These are phyloP conservation scores for Caerostris darwini DNA, from an alignment of 1,140 invertebrate species.

Conservation along the genomic window DNA sequence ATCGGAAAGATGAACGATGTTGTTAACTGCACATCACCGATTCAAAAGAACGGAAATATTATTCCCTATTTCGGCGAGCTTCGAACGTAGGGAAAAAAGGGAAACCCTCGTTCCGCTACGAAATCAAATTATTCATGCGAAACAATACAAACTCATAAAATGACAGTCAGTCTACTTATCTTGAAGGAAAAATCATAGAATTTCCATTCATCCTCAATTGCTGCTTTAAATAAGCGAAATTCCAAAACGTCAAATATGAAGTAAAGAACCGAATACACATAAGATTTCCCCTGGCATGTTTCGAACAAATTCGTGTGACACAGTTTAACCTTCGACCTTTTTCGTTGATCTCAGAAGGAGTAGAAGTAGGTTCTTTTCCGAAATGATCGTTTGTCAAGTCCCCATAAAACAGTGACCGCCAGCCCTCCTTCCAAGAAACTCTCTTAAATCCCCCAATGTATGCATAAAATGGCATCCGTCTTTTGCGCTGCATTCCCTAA, in stretches of 20 bases:
- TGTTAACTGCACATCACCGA: neutral
- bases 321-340: slow-evolving; percentile 56
- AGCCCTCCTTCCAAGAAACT: neutral
- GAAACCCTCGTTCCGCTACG: neutral
- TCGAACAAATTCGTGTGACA: neutral
- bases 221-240: slow-evolving; percentile 5
- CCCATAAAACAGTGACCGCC: neutral
- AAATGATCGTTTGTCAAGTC: slow-evolving; percentile 57
- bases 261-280: neutral
- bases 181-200: slow-evolving; percentile 35
- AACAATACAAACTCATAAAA: slow-evolving; percentile 20
- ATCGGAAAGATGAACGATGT: neutral
- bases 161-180: neutral
- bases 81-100: neutral
- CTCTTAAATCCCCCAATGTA: slow-evolving; percentile 46
- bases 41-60: neutral
- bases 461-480: slow-evolving; percentile 41
- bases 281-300: neutral
- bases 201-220: neutral
- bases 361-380: slow-evolving; percentile 30
- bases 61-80: neutral
- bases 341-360: neutral
- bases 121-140: slow-evolving; percentile 59
- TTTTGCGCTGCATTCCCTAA: neutral
- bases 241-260: neutral